A percentile compares a stretch with the other conserved stretches of the same genome.
phyloP scores from a whole-genome alignment of 2,888 invertebrate species.

The Globia sparganii region DNA sequence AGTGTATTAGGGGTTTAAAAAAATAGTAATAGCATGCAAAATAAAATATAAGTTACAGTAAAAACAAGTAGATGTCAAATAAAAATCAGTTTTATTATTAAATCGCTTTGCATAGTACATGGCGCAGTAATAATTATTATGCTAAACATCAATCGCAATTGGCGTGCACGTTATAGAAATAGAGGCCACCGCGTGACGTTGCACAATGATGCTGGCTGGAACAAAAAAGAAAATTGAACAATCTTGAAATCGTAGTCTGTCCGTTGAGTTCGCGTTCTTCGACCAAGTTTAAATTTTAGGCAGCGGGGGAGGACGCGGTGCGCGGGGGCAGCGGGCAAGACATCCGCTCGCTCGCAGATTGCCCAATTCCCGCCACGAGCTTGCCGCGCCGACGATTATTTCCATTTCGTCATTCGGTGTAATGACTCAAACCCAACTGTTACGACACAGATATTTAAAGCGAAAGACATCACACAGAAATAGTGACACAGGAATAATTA shows the following conservation, averaged over 20 bases:
- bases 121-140: conserved; percentile 40
- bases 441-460: conserved; percentile 80
- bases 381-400: conserved; percentile 79
- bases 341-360: conserved; percentile 84
- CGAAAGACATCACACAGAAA: conserved; percentile 63
- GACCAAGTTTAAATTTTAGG: conserved; percentile 80
- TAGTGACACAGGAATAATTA: conserved; percentile 48
- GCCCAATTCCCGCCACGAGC: conserved; percentile 85
- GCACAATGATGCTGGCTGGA: conserved; percentile 69
- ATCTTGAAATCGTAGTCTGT: conserved; percentile 74
- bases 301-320: conserved; percentile 56
- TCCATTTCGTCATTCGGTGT: conserved; percentile 83
- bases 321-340: conserved; percentile 68
- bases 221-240: conserved; percentile 76
- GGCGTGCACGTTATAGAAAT: conserved; percentile 56
- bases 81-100: conserved; percentile 49
- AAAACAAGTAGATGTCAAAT: conserved; percentile 46
- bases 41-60: conserved; percentile 36
- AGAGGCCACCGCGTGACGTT: conserved; percentile 40
- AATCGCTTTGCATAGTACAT: conserved; percentile 61
- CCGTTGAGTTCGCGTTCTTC: conserved; percentile 77
- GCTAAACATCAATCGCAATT: conserved; percentile 70
- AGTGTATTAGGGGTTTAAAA: conserved; percentile 38
- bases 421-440: conserved; percentile 82
- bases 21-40: conserved; percentile 24